These are phyloP conservation scores for Drosophila subobscura DNA, from an alignment of 1,140 invertebrate genomes.

Conservation along the genomic window DNA sequence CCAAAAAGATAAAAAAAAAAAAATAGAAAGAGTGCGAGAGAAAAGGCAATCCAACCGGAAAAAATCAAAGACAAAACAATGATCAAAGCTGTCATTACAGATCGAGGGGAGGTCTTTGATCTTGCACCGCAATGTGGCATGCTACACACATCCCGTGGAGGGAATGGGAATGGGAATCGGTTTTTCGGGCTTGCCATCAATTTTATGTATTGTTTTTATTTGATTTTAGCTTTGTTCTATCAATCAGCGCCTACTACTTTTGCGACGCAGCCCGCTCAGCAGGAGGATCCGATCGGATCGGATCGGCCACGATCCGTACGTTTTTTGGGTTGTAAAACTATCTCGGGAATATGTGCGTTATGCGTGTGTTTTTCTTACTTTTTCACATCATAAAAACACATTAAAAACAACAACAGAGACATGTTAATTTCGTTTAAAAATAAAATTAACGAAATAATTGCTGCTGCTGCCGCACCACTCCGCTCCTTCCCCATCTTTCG, in stretches of 20 bases:
- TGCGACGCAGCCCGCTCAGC: constrained; percentile 46
- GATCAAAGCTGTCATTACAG: constrained; percentile 83
- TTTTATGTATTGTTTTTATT: constrained; percentile 82
- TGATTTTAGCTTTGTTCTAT: constrained; percentile 82
- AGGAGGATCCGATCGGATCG: constrained; percentile 41
- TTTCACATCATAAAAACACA: constrained; percentile 75
- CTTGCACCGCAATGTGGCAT: constrained; percentile 69
- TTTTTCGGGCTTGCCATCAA: constrained; percentile 33
- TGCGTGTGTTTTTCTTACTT: constrained; percentile 56
- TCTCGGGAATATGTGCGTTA: constrained; percentile 57
- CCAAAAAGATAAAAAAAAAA: constrained; percentile 12
- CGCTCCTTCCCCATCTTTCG: background rate
- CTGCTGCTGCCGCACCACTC: constrained; percentile 28
- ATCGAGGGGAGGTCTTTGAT: constrained; percentile 80
- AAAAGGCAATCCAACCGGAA: constrained; percentile 66
- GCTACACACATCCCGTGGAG: background rate
- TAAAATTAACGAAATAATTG: constrained; percentile 80
- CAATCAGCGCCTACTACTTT: constrained; percentile 79
- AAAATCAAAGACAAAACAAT: constrained; percentile 82
- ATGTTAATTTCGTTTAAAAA: constrained; percentile 74
- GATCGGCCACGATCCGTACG: constrained; percentile 27
- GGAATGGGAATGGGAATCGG: constrained; percentile 7
- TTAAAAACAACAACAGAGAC: constrained; percentile 61
- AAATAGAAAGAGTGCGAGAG: constrained; percentile 12
- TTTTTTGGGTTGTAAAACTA: constrained; percentile 56